Evolutionary conservation across 2,888 invertebrate species (phyloP).

Genomic region (Branchellion lobata): DNA sequence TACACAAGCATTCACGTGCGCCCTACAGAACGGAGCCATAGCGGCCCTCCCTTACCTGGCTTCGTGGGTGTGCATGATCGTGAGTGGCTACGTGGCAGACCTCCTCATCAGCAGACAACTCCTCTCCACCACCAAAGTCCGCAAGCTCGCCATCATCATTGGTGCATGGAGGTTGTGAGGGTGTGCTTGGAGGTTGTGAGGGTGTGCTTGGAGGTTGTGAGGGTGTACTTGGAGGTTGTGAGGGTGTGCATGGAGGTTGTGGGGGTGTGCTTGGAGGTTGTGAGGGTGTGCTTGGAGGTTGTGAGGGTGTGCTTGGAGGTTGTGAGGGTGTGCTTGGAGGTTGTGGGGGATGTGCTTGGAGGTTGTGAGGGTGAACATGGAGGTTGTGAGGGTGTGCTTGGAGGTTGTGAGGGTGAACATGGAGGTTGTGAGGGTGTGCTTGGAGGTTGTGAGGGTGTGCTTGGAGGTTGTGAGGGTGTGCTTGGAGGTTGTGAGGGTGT

Average conservation of each 20-base stretch:
- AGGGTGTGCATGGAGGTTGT: too few species aligned
- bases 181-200: background rate
- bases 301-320: too few species aligned
- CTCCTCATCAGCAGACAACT: conserved; percentile 66
- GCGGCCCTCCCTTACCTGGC: conserved; percentile 84
- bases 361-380: too few species aligned
- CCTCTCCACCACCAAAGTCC: conserved; percentile 61
- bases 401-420: too few species aligned
- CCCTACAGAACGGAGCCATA: conserved; percentile 74
- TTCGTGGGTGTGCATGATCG: conserved; percentile 78
- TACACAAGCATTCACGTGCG: too few species aligned
- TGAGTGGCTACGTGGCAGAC: conserved; percentile 81
- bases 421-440: too few species aligned
- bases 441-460: background rate
- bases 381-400: too few species aligned
- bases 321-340: too few species aligned
- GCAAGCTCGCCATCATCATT: conserved; percentile 71
- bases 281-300: too few species aligned
- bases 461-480: conserved; percentile 40
- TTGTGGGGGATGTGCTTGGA: too few species aligned
- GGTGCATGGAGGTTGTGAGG: conserved; percentile 48
- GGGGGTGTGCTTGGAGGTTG: too few species aligned
- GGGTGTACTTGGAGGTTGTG: background rate
- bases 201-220: background rate
- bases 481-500: conserved; percentile 16